phyloP scores from a whole-genome alignment of 1,140 invertebrate species.

The Lutraria rhynchaena region DNA sequence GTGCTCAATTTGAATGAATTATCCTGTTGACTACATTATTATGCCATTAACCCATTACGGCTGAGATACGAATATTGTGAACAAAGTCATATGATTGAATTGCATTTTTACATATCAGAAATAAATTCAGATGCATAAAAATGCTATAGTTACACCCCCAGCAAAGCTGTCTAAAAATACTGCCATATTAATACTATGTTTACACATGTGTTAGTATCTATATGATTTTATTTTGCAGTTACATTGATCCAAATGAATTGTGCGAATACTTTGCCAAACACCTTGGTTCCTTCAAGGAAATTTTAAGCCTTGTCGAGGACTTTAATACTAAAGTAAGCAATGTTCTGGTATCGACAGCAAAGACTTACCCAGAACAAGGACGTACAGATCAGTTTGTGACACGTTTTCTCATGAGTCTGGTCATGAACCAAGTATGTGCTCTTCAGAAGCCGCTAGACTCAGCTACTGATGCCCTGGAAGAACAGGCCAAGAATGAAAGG shows the following conservation, averaged over 20 bases:
- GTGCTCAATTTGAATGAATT: too few species aligned
- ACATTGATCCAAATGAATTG: conserved; percentile 76
- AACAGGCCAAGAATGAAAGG: conserved; percentile 73
- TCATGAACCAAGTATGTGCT: conserved; percentile 74
- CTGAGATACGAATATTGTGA: too few species aligned
- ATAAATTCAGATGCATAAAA: too few species aligned
- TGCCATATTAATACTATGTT: too few species aligned
- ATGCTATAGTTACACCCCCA: too few species aligned
- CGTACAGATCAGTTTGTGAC: conserved; percentile 74
- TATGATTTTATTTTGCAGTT: conserved; percentile 64
- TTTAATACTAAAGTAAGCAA: conserved; percentile 73
- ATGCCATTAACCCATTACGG: too few species aligned
- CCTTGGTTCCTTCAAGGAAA: conserved; percentile 75
- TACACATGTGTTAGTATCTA: too few species aligned
- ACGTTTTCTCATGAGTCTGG: conserved; percentile 74
- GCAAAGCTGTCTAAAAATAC: too few species aligned
- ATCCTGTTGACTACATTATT: too few species aligned
- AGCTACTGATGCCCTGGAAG: conserved; percentile 74
- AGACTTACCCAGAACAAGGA: conserved; percentile 68
- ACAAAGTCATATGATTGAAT: neutral
- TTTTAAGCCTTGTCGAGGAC: conserved; percentile 74
- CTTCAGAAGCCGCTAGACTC: conserved; percentile 74
- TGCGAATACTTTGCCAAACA: conserved; percentile 76
- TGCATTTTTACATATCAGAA: too few species aligned
- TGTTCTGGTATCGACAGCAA: conserved; percentile 67